Evolutionary conservation across 2,797 vertebrate species (phyloP).

Genomic region (Sciaenops ocellatus): DNA sequence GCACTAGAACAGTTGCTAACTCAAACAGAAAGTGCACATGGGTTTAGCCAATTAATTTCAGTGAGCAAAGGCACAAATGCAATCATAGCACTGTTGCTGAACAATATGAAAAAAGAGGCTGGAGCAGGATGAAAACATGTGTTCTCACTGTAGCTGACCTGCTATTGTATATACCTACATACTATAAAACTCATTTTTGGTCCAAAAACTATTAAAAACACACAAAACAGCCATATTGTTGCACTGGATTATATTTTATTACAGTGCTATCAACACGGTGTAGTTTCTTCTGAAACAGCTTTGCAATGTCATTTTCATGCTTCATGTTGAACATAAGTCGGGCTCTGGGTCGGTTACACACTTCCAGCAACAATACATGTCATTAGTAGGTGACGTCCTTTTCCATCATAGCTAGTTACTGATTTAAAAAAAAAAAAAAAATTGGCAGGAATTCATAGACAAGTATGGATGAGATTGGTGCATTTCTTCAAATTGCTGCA

Average conservation of each 20-base stretch:
- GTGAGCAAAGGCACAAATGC: slow-evolving; percentile 11
- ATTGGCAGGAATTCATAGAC: neutral
- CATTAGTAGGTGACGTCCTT: neutral
- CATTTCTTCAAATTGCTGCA: slow-evolving; percentile 2
- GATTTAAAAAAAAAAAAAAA: too few relatives aligned
- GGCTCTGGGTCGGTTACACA: neutral
- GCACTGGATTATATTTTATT: neutral
- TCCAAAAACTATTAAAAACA: neutral
- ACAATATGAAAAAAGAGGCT: slow-evolving; percentile 1
- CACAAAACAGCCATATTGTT: neutral
- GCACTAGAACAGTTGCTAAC: slow-evolving; percentile 4
- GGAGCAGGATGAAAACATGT: slow-evolving; percentile 11
- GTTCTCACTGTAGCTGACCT: neutral
- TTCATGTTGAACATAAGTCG: slow-evolving; percentile 12
- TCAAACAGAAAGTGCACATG: slow-evolving; percentile 15
- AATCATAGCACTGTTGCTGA: slow-evolving; percentile 4
- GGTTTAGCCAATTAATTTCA: slow-evolving; percentile 3
- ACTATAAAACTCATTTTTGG: neutral
- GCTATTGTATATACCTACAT: neutral
- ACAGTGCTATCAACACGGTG: neutral
- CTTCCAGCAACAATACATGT: neutral
- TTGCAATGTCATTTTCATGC: neutral
- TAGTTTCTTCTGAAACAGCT: slow-evolving; percentile 1
- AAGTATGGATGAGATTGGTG: neutral
- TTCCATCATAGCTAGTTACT: neutral